Base-by-base conservation (phyloP, 53 echinoderm and acorn worm species). In the Holothuria leucospilota region DNA sequence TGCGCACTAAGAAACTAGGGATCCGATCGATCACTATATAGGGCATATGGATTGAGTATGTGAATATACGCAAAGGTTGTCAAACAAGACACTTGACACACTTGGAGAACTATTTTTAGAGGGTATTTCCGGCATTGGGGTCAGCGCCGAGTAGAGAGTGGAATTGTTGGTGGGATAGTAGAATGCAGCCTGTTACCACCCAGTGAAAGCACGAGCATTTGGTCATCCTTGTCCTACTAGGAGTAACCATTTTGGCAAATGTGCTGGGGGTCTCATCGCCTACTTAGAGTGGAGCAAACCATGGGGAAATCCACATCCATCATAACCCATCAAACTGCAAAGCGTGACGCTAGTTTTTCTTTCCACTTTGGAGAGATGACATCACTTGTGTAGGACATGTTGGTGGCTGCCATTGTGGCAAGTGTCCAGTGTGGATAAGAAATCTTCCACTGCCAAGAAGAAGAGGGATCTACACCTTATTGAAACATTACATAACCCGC, bases 121-220 rank as follows among this genome's bases (percentile, higher is more conserved):
- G 86, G 34, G 14, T 63, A n/a, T 90, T 0, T 39, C 64, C 8
- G n/a, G 56, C 25, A 28, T 20, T 25, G 10, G 40, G 81, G 20
- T 90, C 46, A 67, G 60, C 51, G 13, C 90, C 86, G 0, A 80
- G 69, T 53, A 86, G 90, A 30, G 80, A 30, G 90, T 90, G 7
- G 90, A 86, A 56, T 34, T 90, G n/a, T 70, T 86, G 64, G 68
- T 90, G 21, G 90, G 90, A 3, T 86, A 34, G 51, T 72, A 90
- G 51, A 86, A 90, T 77, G 90, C 85, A 52, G n/a, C n/a, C n/a
- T n/a, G 85, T 7, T 89, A 77, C 68, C 89, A 75, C 66, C 89
- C 74, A 39, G 62, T 56, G 74, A 83, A 65, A 29, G 29, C 79
- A 23, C 49, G 78, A 21, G 77, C 69, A 30, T 53, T 52, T 49